These are phyloP conservation scores for Hyperopisus bebe DNA, from an alignment of 2,113 vertebrate species.

Conservation along the genomic window DNA sequence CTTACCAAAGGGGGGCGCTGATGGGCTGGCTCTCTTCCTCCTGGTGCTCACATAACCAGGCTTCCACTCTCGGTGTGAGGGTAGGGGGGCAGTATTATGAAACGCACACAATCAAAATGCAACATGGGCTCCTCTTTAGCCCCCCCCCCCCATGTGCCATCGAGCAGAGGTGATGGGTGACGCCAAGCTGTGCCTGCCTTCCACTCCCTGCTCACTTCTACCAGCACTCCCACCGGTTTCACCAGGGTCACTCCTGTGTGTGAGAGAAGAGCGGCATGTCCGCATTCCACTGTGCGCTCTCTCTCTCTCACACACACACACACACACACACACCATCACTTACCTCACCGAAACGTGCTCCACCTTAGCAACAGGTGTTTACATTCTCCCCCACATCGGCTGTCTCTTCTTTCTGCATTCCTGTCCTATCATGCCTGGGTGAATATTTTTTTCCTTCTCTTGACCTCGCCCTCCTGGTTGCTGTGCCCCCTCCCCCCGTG, in stretches of 20 bases:
- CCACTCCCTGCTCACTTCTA: not conserved
- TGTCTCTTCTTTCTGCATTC: not conserved
- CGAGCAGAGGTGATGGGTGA: not conserved
- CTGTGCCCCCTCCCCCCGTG: not conserved
- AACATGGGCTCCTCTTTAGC: not conserved
- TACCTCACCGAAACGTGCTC: not conserved
- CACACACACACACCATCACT: not conserved
- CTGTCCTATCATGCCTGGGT: not conserved
- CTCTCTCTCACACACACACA: not conserved
- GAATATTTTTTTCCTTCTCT: not conserved
- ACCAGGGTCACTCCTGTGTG: not conserved
- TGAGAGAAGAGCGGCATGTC: not conserved
- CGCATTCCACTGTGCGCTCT: not conserved
- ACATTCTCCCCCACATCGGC: not conserved
- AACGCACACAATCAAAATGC: not conserved
- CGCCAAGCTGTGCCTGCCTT: not conserved
- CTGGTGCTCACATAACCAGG: not conserved
- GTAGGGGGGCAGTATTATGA: not conserved
- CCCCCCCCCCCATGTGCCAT: not conserved
- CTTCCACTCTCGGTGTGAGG: not conserved
- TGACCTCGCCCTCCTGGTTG: not conserved
- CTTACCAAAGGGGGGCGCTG: not conserved
- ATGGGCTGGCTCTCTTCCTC: not conserved
- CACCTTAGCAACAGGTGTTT: slow-evolving; percentile 1
- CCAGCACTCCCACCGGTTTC: not conserved